Evolutionary conservation across 1,140 invertebrate genomes (phyloP), one percentile per base, ranked within the genome.

Genomic region (Zaprionus tsacasi): DNA sequence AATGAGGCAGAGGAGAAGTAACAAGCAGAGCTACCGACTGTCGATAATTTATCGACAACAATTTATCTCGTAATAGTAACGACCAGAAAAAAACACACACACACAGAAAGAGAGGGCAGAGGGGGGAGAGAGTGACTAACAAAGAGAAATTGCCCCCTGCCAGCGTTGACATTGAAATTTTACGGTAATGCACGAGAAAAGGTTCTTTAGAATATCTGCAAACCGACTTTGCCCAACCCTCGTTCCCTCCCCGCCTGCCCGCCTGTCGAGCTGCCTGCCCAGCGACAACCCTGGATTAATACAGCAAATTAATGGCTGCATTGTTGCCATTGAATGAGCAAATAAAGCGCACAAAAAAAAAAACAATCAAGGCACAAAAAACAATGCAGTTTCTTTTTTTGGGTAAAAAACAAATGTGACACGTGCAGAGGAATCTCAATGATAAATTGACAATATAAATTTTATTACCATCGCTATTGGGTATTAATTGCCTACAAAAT

Each of bases 41-140:
- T 88, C 80, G 80, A 87, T 88, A 88, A 87, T 88, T 87, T 87
- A 87, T 87, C 67, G 82, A 88, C 83, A 70, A 67, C 85, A 64
- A 87, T 87, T 87, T 87, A 87, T 87, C 80, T 87, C 73, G 83
- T 75, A 87, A 87, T 83, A 87, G 82, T 82, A 70, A 75, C 74
- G 65, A 77, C 15, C 75, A 72, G 61, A 60, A 68, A 69, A 69
- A 67, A 1, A 57, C 25, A 40, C 30, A 74, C 58, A 70, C 45
- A 65, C 60, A 61, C 68, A 59, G n/a, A 15, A 6, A 15, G 40
- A 45, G 40, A 43, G n/a, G 2, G n/a, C 2, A n/a, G n/a, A 8
- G n/a, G 2, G n/a, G n/a, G 6, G 25, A 43, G 7, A 8, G 10
- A 35, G 33, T 65, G n/a, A 66, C 54, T 45, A 11, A 68, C 55